phyloP scores from a whole-genome alignment of 2,113 vertebrate species.

The Otis tarda region DNA sequence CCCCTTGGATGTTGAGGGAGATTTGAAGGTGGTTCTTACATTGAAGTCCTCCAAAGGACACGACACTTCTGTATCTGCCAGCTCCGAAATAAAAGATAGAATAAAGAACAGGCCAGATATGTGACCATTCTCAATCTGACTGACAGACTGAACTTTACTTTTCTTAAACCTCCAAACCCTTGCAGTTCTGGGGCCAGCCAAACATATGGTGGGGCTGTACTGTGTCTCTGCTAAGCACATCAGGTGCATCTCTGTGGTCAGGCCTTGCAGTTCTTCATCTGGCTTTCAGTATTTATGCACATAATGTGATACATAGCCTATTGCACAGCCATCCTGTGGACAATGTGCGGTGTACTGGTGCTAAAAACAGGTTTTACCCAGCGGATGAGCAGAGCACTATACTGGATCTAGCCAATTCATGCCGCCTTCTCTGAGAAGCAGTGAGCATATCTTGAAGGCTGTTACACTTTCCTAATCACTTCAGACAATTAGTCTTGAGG shows the following conservation, averaged over 20 bases:
- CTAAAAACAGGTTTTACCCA: not conserved
- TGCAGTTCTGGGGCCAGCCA: not conserved
- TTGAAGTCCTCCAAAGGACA: not conserved
- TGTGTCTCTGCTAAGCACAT: not conserved
- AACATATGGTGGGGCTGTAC: not conserved
- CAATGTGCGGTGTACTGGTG: accelerated
- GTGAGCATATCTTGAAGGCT: not conserved
- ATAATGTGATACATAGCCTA: not conserved
- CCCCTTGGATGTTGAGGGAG: accelerated
- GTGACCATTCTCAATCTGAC: not conserved
- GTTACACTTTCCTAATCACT: not conserved
- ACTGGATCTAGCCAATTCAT: not conserved
- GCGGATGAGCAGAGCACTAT: not conserved
- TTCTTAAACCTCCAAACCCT: not conserved
- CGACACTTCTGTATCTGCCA: not conserved
- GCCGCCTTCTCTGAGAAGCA: not conserved
- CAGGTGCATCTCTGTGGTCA: not conserved
- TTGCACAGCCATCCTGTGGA: not conserved
- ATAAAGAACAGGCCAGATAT: not conserved
- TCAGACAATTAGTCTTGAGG: not conserved
- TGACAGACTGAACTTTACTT: not conserved
- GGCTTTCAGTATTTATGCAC: not conserved
- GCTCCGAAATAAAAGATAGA: not conserved
- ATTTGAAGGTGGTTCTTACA: not conserved
- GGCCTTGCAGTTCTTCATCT: not conserved